A percentile compares a stretch with the other conserved stretches of the same genome.
These are phyloP conservation scores for Semicossyphus pulcher DNA, from an alignment of 2,113 vertebrate genomes.

Conservation along the genomic window DNA sequence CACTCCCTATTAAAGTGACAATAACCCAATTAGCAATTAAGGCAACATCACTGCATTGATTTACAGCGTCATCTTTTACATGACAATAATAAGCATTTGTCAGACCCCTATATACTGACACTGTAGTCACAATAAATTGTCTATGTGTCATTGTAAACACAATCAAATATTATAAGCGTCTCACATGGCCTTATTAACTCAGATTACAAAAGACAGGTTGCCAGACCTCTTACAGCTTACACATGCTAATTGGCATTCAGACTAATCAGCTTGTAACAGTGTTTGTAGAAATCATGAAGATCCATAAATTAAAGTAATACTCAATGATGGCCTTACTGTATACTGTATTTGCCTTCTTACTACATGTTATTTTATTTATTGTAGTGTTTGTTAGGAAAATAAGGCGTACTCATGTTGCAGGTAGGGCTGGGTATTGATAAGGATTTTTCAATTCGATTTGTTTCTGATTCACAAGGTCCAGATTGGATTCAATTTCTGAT, in stretches of 20 bases:
- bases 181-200: constrained; percentile 4
- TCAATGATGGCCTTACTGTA: background rate
- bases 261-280: background rate
- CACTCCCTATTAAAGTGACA: background rate
- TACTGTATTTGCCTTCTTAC: no score
- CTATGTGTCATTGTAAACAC: background rate
- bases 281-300: background rate
- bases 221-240: background rate
- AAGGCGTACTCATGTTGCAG: no score
- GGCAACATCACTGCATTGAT: constrained; percentile 11
- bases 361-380: background rate
- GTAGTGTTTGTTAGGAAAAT: background rate
- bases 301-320: background rate
- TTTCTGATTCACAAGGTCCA: no score
- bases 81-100: background rate
- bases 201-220: background rate
- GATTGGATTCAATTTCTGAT: no score
- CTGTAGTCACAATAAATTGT: background rate
- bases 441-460: no score
- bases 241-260: background rate
- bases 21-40: constrained; percentile 30
- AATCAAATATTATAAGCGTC: background rate
- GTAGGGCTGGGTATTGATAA: no score
- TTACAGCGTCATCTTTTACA: background rate
- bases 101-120: background rate